Conservation (phyloP, 2,797 vertebrate genomes). For the Simalia tracyae region DNA sequence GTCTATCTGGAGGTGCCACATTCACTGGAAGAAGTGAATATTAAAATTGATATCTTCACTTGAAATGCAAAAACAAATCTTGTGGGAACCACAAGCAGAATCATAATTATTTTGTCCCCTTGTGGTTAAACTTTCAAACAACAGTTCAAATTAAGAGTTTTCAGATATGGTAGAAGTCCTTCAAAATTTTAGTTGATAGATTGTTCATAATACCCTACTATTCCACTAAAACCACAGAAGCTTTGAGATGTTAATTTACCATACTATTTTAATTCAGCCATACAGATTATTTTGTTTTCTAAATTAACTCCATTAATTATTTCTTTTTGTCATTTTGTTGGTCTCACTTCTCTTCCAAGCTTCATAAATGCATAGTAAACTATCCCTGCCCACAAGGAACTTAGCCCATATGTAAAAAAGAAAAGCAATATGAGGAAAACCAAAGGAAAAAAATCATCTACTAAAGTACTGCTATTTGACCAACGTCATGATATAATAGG, state of each 20-base stretch:
- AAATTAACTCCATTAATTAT: background rate
- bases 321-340: background rate
- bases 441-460: background rate
- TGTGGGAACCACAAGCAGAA: fast-evolving
- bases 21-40: background rate
- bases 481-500: background rate
- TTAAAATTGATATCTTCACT: background rate
- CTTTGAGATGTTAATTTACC: background rate
- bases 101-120: background rate
- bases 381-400: background rate
- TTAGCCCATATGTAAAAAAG: background rate
- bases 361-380: background rate
- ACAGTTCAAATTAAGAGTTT: background rate
- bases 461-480: background rate
- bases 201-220: slow-evolving; percentile 15
- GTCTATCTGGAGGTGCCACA: background rate
- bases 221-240: background rate
- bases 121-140: background rate
- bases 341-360: background rate
- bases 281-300: background rate
- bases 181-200: slow-evolving; percentile 1
- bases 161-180: slow-evolving; percentile 11
- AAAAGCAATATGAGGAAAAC: background rate
- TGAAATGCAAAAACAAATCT: background rate
- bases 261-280: background rate